Evolutionary conservation across 2,113 vertebrate genomes (phyloP).

Genomic region (Thalassoma bifasciatum): DNA sequence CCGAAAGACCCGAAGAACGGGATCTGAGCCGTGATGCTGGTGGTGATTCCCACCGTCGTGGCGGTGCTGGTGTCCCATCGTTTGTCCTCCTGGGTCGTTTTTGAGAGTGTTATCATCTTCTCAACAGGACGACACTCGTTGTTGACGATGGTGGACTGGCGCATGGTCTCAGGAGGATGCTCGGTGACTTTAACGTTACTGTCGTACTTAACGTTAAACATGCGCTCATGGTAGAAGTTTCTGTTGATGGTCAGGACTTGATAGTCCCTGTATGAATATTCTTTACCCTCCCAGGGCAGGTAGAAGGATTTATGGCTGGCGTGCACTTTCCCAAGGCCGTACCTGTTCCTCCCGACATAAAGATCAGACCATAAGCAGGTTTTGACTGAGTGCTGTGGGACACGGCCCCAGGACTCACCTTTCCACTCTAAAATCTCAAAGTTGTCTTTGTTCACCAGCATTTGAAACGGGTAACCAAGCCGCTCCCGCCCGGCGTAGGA

Average conservation of each 20-base stretch:
- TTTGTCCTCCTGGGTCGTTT: conserved; percentile 38
- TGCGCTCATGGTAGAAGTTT: conserved; percentile 49
- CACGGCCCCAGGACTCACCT: conserved; percentile 44
- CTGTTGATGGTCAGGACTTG: conserved; percentile 72
- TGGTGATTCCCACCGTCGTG: too few species aligned
- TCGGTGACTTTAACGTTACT: conserved; percentile 32
- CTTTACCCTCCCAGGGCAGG: conserved; percentile 59
- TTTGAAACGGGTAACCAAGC: conserved; percentile 2
- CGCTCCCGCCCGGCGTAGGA: neutral
- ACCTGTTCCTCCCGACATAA: too few species aligned
- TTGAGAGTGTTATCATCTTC: conserved; percentile 41
- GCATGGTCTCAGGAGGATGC: conserved; percentile 59
- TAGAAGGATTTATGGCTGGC: conserved; percentile 55
- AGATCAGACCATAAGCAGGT: conserved; percentile 67
- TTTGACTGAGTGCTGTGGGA: conserved; percentile 49
- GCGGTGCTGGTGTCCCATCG: conserved; percentile 35
- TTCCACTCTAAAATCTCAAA: conserved; percentile 77
- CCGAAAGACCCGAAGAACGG: neutral
- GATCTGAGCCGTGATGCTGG: too few species aligned
- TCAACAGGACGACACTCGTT: conserved; percentile 51
- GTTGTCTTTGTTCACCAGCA: conserved; percentile 71
- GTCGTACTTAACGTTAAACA: conserved; percentile 61
- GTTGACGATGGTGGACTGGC: conserved; percentile 46
- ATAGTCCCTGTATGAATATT: conserved; percentile 69
- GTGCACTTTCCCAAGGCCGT: too few species aligned